phyloP scores from a whole-genome alignment of 2,797 vertebrate genomes.

The Typhlichthys subterraneus region DNA sequence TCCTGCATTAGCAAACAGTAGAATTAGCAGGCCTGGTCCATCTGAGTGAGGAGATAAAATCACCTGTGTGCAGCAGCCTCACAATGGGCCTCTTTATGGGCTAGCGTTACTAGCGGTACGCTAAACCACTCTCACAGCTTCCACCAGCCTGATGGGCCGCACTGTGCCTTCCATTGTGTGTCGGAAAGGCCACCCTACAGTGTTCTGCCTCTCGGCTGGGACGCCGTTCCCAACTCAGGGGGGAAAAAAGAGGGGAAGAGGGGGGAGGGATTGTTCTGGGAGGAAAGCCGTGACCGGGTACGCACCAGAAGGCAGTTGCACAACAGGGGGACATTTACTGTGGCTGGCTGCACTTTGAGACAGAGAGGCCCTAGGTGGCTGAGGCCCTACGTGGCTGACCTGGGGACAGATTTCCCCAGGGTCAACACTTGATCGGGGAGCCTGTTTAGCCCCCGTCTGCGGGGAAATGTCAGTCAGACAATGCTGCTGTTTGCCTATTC shows the following conservation, averaged over 20 bases:
- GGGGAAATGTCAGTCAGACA: conserved; percentile 71
- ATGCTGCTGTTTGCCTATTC: conserved; percentile 61
- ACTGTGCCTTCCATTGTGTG: conserved; percentile 78
- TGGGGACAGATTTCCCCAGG: conserved; percentile 38
- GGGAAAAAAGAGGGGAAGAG: conserved; percentile 24
- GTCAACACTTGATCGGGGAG: conserved; percentile 64
- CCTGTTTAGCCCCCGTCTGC: conserved; percentile 33
- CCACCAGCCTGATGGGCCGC: conserved; percentile 57
- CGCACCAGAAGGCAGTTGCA: conserved; percentile 41
- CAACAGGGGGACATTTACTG: conserved; percentile 45
- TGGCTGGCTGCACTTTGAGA: conserved; percentile 25
- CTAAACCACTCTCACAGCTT: conserved; percentile 61
- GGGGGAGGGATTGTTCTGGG: conserved; percentile 36
- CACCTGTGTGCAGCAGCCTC: conserved; percentile 50
- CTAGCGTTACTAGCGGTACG: conserved; percentile 61
- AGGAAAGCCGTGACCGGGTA: conserved; percentile 47
- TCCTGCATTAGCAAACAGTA: conserved; percentile 53
- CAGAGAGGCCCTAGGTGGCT: conserved; percentile 23
- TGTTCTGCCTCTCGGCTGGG: conserved; percentile 66
- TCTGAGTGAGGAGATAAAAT: conserved; percentile 65
- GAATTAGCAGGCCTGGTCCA: conserved; percentile 59
- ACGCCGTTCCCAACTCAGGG: conserved; percentile 43
- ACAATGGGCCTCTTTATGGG: conserved; percentile 77
- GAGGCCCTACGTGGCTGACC: conserved; percentile 29
- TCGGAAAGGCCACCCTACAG: conserved; percentile 73